These are phyloP conservation scores for Pseudoips prasinana DNA, from an alignment of 2,888 invertebrate species.

Conservation along the genomic window DNA sequence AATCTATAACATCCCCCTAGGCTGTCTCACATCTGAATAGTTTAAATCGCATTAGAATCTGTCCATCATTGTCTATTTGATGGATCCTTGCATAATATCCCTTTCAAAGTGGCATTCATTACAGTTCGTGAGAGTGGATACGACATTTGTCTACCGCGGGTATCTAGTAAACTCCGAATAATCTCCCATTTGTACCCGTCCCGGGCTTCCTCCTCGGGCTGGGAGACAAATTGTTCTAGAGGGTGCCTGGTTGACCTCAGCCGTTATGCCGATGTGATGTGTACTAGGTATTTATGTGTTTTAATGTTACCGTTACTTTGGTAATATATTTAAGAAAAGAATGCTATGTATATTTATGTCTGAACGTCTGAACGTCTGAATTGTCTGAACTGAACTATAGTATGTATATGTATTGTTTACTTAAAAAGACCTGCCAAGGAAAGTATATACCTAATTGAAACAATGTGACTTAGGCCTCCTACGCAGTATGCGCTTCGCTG, in stretches of 20 bases:
- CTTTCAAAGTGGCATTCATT: constrained; percentile 57
- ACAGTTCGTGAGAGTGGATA: constrained; percentile 40
- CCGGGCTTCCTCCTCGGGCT: constrained; percentile 44
- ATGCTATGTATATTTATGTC: no score
- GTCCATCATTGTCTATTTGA: constrained; percentile 40
- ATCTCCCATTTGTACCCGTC: constrained; percentile 68
- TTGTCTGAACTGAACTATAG: constrained; percentile 1
- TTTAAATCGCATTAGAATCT: constrained; percentile 40
- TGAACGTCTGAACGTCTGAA: constrained; percentile 2
- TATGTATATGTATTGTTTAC: neutral
- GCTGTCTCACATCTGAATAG: constrained; percentile 31
- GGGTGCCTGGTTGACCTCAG: constrained; percentile 43
- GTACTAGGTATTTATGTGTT: constrained; percentile 3
- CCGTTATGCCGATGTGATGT: constrained; percentile 26
- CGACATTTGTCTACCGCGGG: constrained; percentile 46
- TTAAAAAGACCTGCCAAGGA: neutral
- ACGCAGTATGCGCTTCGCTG: no score
- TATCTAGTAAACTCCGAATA: constrained; percentile 57
- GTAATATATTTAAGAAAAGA: no score
- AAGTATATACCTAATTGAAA: constrained; percentile 10
- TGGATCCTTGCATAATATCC: constrained; percentile 48
- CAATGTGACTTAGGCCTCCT: no score
- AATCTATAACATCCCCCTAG: constrained; percentile 20
- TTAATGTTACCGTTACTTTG: constrained; percentile 12
- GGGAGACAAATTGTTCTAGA: constrained; percentile 51